Conservation (phyloP, 1,140 invertebrate species). For the Luehdorfia chinensis region DNA sequence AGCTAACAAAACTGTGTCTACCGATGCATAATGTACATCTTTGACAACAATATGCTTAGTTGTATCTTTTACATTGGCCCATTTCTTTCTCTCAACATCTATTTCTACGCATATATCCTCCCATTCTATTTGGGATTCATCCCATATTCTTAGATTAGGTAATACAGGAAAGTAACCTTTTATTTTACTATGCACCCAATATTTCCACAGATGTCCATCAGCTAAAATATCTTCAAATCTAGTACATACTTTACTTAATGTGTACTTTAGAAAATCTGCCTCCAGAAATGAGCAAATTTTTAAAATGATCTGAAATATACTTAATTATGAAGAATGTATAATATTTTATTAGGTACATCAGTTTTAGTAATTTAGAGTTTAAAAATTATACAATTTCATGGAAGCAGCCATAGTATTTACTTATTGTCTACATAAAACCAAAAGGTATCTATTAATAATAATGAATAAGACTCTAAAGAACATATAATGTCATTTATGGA, state of each 20-base stretch:
- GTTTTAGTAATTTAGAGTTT: background rate
- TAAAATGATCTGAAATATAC: constrained; percentile 71
- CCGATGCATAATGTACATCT: constrained; percentile 69
- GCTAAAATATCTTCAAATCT: constrained; percentile 67
- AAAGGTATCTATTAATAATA: background rate
- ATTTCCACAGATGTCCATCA: constrained; percentile 66
- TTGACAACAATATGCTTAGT: constrained; percentile 62
- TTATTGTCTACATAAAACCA: background rate
- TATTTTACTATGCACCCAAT: constrained; percentile 63
- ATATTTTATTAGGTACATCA: constrained; percentile 1
- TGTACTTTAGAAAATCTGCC: constrained; percentile 58
- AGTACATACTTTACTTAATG: constrained; percentile 61
- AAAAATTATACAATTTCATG: too few species aligned
- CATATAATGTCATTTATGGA: background rate
- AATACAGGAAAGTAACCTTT: constrained; percentile 51
- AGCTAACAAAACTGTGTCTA: constrained; percentile 68
- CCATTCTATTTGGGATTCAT: constrained; percentile 52
- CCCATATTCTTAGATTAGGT: constrained; percentile 48
- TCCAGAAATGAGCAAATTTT: constrained; percentile 73
- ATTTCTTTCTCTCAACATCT: constrained; percentile 55
- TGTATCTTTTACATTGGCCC: constrained; percentile 56
- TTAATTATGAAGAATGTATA: too few species aligned
- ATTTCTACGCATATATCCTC: constrained; percentile 65
- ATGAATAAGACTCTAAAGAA: background rate
- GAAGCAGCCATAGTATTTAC: too few species aligned